phyloP scores from a whole-genome alignment of 2,888 invertebrate species.

The Drosophila lacicola region DNA sequence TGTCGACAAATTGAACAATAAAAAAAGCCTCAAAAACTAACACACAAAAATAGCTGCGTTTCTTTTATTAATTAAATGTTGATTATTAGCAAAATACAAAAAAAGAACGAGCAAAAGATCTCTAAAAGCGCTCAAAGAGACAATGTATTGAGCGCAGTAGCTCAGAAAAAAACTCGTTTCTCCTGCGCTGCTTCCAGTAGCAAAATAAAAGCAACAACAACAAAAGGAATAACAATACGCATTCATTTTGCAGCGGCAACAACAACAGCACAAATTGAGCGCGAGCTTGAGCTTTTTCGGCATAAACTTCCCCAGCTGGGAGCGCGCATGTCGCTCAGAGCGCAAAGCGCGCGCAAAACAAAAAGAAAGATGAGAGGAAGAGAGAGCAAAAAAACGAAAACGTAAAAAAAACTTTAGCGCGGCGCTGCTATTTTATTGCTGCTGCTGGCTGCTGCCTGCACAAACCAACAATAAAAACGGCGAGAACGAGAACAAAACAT shows the following conservation, averaged over 20 bases:
- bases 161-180: slow-evolving; percentile 66
- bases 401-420: slow-evolving; percentile 3
- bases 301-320: slow-evolving; percentile 47
- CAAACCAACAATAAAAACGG: slow-evolving; percentile 33
- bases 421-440: slow-evolving; percentile 45
- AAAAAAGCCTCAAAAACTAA: slow-evolving; percentile 16
- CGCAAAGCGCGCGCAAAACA: slow-evolving; percentile 42
- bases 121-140: slow-evolving; percentile 41
- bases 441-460: slow-evolving; percentile 41
- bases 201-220: slow-evolving; percentile 48
- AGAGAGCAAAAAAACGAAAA: slow-evolving; percentile 1
- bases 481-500: slow-evolving; percentile 43
- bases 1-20: slow-evolving; percentile 11
- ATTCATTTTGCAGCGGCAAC: slow-evolving; percentile 63
- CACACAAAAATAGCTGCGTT: slow-evolving; percentile 10
- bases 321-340: slow-evolving; percentile 53
- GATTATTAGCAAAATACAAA: slow-evolving; percentile 37
- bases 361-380: slow-evolving; percentile 1
- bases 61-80: slow-evolving; percentile 62
- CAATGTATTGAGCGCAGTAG: slow-evolving; percentile 20
- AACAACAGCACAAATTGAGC: slow-evolving; percentile 11
- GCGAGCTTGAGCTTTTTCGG: slow-evolving; percentile 54
- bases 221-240: slow-evolving; percentile 55
- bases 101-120: slow-evolving; percentile 22
- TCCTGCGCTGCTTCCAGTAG: slow-evolving; percentile 59